Base-by-base conservation (phyloP, 2,797 vertebrate genomes). In the Ficedula albicollis region DNA sequence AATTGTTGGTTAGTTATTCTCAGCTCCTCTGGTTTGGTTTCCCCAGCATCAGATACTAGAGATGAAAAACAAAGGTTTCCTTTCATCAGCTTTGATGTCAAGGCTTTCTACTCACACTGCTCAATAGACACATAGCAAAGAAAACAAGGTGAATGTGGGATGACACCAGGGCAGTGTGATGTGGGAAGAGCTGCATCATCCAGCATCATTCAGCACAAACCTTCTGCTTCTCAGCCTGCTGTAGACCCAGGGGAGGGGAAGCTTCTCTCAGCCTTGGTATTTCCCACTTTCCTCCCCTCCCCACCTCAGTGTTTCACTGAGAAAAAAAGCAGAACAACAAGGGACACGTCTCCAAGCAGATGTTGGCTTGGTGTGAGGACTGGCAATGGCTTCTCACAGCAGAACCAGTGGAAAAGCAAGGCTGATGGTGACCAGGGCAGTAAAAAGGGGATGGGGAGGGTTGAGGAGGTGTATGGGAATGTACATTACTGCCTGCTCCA, bases 201-300 rank as follows among this genome's bases (percentile, higher is more conserved):
- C 72, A 69, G 51, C 22, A 48, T 48, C 46, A 48, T 89, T 48
- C 84, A 85, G 11, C 38, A 21, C 25, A 80, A 86, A 4, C 73
- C 58, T 72, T 43, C 54, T 4, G 13, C 64, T 87, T 89, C 81
- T 89, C 76, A 93, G 64, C 54, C 54, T 80, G 30, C 32, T 64
- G 38, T 38, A 0, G 0, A n/a, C 62, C 23, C 62, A 80, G 60
- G 48, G 62, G 55, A 92, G 29, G 39, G 63, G 54, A 87, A 74
- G 75, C 72, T 92, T 84, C 72, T 87, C 76, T 91, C 66, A 76
- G 69, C 51, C 30, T 8, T 93, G 87, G 59, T 67, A 95, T 93
- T 94, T 95, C 87, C 89, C 96, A 63, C 44, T 15, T 26, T 9
- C 16, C 5, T 49, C 15, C 4, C 1, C 0, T n/a, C 5, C 29